Evolutionary conservation across 2,797 vertebrate species (phyloP).

Genomic region (Crocidura indochinensis): DNA sequence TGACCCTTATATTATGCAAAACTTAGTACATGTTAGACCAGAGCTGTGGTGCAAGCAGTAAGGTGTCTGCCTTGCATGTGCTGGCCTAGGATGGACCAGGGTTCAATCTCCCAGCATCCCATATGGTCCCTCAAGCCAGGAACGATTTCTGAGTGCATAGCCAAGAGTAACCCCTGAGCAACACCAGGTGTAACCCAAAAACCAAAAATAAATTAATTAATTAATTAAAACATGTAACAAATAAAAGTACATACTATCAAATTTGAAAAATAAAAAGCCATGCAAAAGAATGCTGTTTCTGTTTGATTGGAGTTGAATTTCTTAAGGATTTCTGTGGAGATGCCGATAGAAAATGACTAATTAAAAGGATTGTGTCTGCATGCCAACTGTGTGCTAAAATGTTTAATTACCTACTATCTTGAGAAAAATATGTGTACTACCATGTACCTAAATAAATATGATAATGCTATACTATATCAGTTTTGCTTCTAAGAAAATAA

Average conservation of each 20-base stretch:
- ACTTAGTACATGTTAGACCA: not conserved
- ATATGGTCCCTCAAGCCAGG: no score
- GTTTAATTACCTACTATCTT: constrained; percentile 32
- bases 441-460: not conserved
- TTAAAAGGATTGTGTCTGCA: not conserved
- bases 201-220: no score
- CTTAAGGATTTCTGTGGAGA: not conserved
- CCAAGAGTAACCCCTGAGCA: no score
- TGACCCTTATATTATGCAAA: not conserved
- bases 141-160: no score
- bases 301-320: not conserved
- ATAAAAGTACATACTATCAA: constrained; percentile 24
- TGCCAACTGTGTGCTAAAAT: not conserved
- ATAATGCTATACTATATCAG: not conserved
- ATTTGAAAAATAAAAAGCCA: constrained; percentile 5
- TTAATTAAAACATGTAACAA: not conserved
- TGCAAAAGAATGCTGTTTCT: not conserved
- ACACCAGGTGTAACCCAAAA: no score
- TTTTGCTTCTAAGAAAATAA: not conserved
- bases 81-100: no score
- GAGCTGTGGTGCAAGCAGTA: no score
- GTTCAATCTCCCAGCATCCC: no score
- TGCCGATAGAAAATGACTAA: not conserved
- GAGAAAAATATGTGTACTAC: not conserved
- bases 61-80: no score